Evolutionary conservation across 2,888 invertebrate genomes (phyloP), one percentile per base, ranked within the genome.

Genomic region (Dolomedes plantarius): DNA sequence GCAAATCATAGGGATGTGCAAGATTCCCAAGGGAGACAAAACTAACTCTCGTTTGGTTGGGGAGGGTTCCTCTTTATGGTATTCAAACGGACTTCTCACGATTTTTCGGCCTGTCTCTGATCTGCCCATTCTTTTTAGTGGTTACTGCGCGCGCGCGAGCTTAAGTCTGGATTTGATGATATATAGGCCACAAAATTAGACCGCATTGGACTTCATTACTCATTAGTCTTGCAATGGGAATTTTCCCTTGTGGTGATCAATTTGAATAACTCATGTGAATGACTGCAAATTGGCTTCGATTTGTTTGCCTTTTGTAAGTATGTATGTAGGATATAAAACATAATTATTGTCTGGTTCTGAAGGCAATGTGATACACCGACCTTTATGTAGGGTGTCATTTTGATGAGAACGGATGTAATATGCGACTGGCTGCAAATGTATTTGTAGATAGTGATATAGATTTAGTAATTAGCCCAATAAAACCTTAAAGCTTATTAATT

Each of bases 1-100:
- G 62, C 69, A 83, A 83, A 83, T 76, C 65, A 83, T 76, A 83
- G 76, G 76, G 62, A 81, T 83, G 72, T 32, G 23, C 65, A 65
- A 76, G 73, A 39, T 46, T 83, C 71, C 71, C 65, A 39, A 69
- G 81, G 28, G 74, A 69, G 11, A 29, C 81, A 32, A 28, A 71
- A 64, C 41, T 46, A 23, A 67, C 50, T 29, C 72, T 65, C 27
- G 13, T 80, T 80, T 31, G 32, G 23, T 50, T 80, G 27, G 32
- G 67, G 67, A 32, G 19, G 67, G 13, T 32, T 67, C 36, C 32
- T 67, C 6, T 67, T 67, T 32, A 67, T 32, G 32, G n/a, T 27
- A 32, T 19, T 67, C n/a, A 67, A 67, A 67, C 67, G 67, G 67
- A 67, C 67, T 67, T 67, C 32, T 67, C 67, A 36, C 67, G 32